These are phyloP conservation scores for Pseudorhiza aurosa DNA, from an alignment of 30 jellyfish, hydroid and myxozoan genomes.

Conservation along the genomic window DNA sequence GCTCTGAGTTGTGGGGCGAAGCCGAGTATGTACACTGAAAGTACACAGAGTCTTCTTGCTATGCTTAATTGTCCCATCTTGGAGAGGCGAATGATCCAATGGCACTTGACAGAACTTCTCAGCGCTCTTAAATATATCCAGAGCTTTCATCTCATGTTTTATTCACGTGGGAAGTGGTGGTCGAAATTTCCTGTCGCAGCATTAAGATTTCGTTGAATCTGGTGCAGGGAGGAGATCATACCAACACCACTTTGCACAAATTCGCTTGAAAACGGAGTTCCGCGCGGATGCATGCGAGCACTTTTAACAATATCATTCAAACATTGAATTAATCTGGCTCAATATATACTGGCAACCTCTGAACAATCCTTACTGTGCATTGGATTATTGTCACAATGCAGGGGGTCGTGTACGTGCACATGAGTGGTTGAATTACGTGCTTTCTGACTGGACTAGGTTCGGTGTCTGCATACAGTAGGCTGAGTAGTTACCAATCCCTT, in stretches of 20 bases:
- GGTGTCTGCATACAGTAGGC: too few species aligned
- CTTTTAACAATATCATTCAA: not conserved
- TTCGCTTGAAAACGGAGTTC: not conserved
- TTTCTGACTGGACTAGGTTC: too few species aligned
- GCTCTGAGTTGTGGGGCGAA: not conserved
- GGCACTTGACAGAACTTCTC: too few species aligned
- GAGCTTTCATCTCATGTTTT: not conserved
- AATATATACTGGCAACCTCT: not conserved
- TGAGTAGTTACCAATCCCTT: too few species aligned
- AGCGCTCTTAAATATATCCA: not conserved
- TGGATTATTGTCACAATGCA: too few species aligned
- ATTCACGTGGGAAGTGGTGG: constrained; percentile 1
- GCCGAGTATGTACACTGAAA: not conserved
- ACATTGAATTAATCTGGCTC: not conserved
- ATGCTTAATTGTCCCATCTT: not conserved
- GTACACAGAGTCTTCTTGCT: not conserved
- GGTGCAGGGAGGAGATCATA: too few species aligned
- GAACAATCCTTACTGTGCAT: too few species aligned
- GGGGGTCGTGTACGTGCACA: too few species aligned
- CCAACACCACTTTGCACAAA: not conserved
- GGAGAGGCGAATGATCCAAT: not conserved
- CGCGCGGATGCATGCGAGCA: not conserved
- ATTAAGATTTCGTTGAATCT: too few species aligned
- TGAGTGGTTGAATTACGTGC: too few species aligned
- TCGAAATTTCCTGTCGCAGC: too few species aligned